Conservation (phyloP, 2,888 invertebrate genomes). For the Dichetophora obliterata region DNA sequence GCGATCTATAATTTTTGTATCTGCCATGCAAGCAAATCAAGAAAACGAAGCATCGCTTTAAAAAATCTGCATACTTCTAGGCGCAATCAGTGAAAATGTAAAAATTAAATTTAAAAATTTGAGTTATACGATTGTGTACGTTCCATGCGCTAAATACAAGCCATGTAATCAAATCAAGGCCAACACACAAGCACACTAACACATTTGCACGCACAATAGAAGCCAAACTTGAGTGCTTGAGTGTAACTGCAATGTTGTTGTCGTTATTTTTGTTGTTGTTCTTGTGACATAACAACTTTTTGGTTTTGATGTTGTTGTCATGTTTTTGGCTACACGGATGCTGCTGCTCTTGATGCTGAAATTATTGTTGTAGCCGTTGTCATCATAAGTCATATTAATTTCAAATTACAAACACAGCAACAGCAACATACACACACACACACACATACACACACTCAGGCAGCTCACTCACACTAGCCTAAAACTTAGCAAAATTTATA, state of each 20-base stretch:
- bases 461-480: background rate
- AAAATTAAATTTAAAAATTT: no score
- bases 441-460: background rate
- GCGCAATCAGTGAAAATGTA: no score
- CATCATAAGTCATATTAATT: constrained; percentile 16
- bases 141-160: no score
- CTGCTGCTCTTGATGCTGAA: background rate
- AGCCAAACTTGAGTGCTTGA: no score
- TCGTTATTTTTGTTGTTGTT: background rate
- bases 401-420: constrained; percentile 1
- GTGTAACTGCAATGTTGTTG: background rate
- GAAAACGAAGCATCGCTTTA: no score
- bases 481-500: background rate
- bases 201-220: background rate
- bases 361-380: background rate
- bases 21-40: no score
- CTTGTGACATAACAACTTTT: background rate
- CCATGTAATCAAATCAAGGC: no score
- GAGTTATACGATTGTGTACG: no score
- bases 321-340: background rate
- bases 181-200: constrained; percentile 4
- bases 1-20: no score
- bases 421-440: background rate
- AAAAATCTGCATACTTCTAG: no score
- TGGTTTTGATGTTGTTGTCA: no score